Conservation (phyloP, 2,797 vertebrate genomes). For the Lutjanus campechanus region DNA sequence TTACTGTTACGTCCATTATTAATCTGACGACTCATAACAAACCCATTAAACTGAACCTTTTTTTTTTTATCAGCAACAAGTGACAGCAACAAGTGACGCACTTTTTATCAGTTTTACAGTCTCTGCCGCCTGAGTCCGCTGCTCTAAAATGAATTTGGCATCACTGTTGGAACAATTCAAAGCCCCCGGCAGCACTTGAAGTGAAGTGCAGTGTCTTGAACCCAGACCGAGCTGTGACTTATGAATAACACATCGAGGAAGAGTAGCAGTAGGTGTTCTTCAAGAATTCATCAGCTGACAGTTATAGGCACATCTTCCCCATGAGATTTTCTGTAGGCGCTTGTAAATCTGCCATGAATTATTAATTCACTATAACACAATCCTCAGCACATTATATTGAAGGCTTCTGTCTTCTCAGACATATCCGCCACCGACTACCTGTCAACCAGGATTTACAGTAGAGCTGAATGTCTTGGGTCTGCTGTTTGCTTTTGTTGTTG, state of each 20-base stretch:
- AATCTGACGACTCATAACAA: neutral
- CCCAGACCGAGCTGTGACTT: constrained; percentile 27
- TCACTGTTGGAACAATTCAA: constrained; percentile 28
- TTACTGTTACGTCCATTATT: neutral
- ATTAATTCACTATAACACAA: constrained; percentile 56
- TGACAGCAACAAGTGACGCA: constrained; percentile 39
- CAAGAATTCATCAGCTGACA: constrained; percentile 74
- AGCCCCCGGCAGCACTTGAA: constrained; percentile 39
- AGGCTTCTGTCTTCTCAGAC: constrained; percentile 40
- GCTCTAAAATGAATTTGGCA: constrained; percentile 27
- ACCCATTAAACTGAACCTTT: neutral
- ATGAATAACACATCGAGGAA: constrained; percentile 67
- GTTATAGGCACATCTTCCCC: constrained; percentile 49
- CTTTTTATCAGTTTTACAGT: neutral
- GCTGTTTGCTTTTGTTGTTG: constrained; percentile 36
- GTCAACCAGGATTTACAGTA: constrained; percentile 43
- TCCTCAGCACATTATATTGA: constrained; percentile 41
- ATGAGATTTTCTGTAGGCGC: constrained; percentile 55
- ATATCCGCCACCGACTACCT: constrained; percentile 35
- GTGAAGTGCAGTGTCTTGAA: constrained; percentile 26
- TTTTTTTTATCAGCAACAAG: constrained; percentile 39
- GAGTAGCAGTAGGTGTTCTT: constrained; percentile 59
- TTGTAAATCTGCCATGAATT: constrained; percentile 65
- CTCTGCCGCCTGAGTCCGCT: neutral
- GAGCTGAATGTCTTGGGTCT: constrained; percentile 7